Conservation (phyloP, 2,888 invertebrate species). For the Tipula confusa region DNA sequence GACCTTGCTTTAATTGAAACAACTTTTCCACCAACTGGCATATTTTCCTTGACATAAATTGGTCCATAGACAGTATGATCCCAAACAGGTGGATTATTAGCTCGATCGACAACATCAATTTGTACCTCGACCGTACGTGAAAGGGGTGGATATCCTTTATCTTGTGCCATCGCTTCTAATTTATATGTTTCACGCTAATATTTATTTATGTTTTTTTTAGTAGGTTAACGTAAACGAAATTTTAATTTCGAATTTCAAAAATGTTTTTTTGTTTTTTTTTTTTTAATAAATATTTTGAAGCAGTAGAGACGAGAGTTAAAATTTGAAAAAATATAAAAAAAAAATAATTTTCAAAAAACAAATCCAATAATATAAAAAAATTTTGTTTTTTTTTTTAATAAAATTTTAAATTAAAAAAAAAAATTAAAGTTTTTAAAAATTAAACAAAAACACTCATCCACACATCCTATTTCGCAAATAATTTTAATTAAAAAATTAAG, state of each 20-base stretch:
- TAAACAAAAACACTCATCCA: conserved; percentile 21
- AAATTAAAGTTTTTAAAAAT: conserved; percentile 28
- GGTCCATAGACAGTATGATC: conserved; percentile 95
- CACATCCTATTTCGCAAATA: not conserved
- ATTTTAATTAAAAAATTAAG: conserved; percentile 30
- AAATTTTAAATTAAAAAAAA: conserved; percentile 21
- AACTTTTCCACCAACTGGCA: conserved; percentile 96
- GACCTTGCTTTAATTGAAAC: conserved; percentile 98
- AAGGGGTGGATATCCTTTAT: conserved; percentile 93
- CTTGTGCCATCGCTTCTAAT: conserved; percentile 97
- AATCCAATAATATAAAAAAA: conserved; percentile 27
- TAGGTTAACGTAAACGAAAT: not conserved
- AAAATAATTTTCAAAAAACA: conserved; percentile 30
- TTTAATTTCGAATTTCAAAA: conserved; percentile 27
- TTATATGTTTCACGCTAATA: conserved; percentile 91
- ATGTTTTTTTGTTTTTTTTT: conserved; percentile 36
- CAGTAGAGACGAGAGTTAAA: conserved; percentile 27
- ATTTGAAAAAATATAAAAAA: conserved; percentile 29
- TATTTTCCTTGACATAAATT: conserved; percentile 96
- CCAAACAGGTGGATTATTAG: conserved; percentile 97
- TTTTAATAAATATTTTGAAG: conserved; percentile 12
- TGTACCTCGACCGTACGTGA: conserved; percentile 96
- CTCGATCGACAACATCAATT: conserved; percentile 97
- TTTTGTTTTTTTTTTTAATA: conserved; percentile 26
- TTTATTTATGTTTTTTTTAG: conserved; percentile 31